A percentile compares a stretch with the other conserved stretches of the same genome.
Conservation (phyloP, 2,888 invertebrate genomes). For the Lithophane socia region DNA sequence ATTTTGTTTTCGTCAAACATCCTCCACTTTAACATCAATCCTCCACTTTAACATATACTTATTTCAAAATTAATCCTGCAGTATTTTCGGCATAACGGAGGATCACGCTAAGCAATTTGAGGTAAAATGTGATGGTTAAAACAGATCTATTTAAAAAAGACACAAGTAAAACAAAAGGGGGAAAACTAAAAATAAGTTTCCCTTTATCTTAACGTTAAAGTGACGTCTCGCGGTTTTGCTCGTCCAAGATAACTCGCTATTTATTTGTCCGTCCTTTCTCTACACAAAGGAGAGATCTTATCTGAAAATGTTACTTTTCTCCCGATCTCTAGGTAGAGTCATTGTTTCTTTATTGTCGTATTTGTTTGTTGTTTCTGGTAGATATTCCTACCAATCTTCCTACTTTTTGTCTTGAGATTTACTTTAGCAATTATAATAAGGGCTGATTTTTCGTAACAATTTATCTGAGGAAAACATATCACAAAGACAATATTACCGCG, state of each 20-base stretch:
- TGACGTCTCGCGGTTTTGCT: constrained; percentile 79
- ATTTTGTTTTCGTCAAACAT: too few relatives aligned
- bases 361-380: constrained; percentile 40
- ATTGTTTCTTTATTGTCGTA: constrained; percentile 60
- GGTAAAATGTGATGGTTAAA: constrained; percentile 3
- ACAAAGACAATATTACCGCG: too few relatives aligned
- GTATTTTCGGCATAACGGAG: too few relatives aligned
- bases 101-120: too few relatives aligned
- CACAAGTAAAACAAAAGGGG: constrained; percentile 67
- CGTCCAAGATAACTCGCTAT: constrained; percentile 81
- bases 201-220: constrained; percentile 74
- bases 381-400: background rate
- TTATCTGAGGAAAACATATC: background rate
- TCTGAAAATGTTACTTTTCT: constrained; percentile 70
- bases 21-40: too few relatives aligned
- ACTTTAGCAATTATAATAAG: background rate
- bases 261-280: constrained; percentile 79
- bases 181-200: constrained; percentile 66
- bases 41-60: too few relatives aligned
- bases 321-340: constrained; percentile 60
- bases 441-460: background rate
- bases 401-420: constrained; percentile 15
- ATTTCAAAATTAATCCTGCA: background rate
- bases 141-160: constrained; percentile 37
- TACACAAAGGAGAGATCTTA: constrained; percentile 72